Conservation (phyloP, 2,113 vertebrate species). For the Vulpes lagopus region DNA sequence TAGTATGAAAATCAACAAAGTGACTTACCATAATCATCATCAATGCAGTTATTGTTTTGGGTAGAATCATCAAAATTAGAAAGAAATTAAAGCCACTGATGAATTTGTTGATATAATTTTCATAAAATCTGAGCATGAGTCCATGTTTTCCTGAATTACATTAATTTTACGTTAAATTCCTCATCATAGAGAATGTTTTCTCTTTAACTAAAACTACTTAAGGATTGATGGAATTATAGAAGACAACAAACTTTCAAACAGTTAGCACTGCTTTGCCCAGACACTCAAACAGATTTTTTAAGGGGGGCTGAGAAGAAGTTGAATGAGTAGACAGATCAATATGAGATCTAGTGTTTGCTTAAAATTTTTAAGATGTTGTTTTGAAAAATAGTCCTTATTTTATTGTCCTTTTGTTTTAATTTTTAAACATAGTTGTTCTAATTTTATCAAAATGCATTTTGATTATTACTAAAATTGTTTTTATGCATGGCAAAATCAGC, state of each 20-base stretch:
- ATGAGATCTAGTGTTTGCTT: constrained; percentile 1
- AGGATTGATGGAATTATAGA: neutral
- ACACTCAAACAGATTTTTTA: neutral
- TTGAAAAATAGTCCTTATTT: neutral
- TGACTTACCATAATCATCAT: neutral
- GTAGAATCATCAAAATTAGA: neutral
- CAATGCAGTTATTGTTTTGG: neutral
- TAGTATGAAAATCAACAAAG: neutral
- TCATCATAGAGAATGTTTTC: neutral
- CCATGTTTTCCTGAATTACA: neutral
- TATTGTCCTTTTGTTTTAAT: constrained; percentile 15
- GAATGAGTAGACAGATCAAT: neutral
- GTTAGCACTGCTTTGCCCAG: neutral
- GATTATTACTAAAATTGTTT: neutral
- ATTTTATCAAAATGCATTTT: neutral
- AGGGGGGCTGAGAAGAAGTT: too few species aligned
- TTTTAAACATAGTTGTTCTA: neutral
- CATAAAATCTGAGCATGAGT: neutral
- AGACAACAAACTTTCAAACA: neutral
- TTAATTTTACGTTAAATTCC: neutral
- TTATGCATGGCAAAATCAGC: neutral
- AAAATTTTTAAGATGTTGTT: neutral
- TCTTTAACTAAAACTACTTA: neutral
- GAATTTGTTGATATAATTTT: neutral
- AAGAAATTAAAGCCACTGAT: neutral